Base-by-base conservation (phyloP, 2,888 invertebrate species). In the Calliscelio sp. region DNA sequence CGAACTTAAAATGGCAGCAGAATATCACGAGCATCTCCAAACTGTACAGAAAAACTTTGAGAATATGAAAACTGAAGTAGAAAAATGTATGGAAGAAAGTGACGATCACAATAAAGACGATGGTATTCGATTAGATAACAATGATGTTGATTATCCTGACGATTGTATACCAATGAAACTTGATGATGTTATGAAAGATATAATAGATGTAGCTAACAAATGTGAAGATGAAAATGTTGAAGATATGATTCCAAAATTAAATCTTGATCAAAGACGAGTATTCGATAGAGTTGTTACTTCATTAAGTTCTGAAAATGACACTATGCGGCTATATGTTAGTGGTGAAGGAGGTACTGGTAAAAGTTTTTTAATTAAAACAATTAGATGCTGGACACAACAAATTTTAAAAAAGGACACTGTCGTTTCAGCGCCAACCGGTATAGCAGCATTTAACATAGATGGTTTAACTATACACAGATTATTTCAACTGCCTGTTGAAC, bases 361-460 rank as follows among this genome's bases (percentile, higher is more conserved):
- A n/a, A n/a, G n/a, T n/a, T n/a, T n/a, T n/a, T n/a, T n/a, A n/a
- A n/a, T n/a, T n/a, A n/a, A n/a, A n/a, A 46, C 46, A 1, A 46
- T 46, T 20, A 46, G 20, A 46, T 46, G 20, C 20, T 46, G 46
- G 46, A 86, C 88, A 18, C 87, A 89, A 80, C 83, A 89, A 88
- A 20, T 44, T 81, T 86, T 73, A 87, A 0, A 85, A 81, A 89
- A 89, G 84, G 86, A 87, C 81, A 88, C 88, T n/a, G 88, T 87
- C n/a, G 85, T 89, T 49, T 85, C 86, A 14, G 90, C 89, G 5
- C 90, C 89, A 11, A 91, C 91, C 32, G 91, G 90, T 38, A 89
- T 91, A 22, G 90, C 90, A 24, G 90, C 91, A 44, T 91, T 90
- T 66, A 91, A 91, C 83, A 87, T 92, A n/a, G n/a, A n/a, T n/a